These are phyloP conservation scores for Hippocampus barbouri DNA, from an alignment of 2,113 vertebrate species.

Conservation along the genomic window DNA sequence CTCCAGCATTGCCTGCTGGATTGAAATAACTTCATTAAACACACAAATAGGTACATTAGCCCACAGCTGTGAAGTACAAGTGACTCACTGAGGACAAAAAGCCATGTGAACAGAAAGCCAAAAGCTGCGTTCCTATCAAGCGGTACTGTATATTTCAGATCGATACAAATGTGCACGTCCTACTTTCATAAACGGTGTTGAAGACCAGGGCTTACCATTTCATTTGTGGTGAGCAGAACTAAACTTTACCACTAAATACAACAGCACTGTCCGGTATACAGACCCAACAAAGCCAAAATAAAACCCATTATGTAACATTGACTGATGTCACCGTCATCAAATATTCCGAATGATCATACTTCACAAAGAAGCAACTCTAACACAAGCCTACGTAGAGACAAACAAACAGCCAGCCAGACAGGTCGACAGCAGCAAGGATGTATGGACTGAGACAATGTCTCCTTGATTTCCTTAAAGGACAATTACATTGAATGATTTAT, in stretches of 20 bases:
- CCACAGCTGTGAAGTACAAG: conserved; percentile 26
- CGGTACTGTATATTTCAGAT: neutral
- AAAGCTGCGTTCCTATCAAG: conserved; percentile 7
- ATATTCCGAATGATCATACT: conserved; percentile 51
- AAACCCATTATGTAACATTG: conserved; percentile 53
- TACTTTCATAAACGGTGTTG: neutral
- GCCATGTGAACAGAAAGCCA: conserved; percentile 33
- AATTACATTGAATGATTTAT: conserved; percentile 71
- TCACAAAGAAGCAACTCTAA: neutral
- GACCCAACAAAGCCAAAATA: conserved; percentile 31
- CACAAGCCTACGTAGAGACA: neutral
- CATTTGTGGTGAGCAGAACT: neutral
- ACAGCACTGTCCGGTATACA: conserved; percentile 21
- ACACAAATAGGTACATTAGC: conserved; percentile 27
- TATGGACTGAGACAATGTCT: conserved; percentile 56
- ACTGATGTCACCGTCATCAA: conserved; percentile 38
- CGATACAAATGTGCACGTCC: neutral
- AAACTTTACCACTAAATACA: neutral
- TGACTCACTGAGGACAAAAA: conserved; percentile 37
- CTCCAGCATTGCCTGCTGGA: conserved; percentile 37
- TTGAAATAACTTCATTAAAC: conserved; percentile 48
- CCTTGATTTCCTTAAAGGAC: conserved; percentile 69
- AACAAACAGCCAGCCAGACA: conserved; percentile 31
- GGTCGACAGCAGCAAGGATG: conserved; percentile 54
- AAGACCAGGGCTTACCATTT: neutral